Percentiles rank a stretch among this genome's conserved stretches.
Conservation (phyloP, 1,140 invertebrate species). For the Drosophila cardini region DNA sequence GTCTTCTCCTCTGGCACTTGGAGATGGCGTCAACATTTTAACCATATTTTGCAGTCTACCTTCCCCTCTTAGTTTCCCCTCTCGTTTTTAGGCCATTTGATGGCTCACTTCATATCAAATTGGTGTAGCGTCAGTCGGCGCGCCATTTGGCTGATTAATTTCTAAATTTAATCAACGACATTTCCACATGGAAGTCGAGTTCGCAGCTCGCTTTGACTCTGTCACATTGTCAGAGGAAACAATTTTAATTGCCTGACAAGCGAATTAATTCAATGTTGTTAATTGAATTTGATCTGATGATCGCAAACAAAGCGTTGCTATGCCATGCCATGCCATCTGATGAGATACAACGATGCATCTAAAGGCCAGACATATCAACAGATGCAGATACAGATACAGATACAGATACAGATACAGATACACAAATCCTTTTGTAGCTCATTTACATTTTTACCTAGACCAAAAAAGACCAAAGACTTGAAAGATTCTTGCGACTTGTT, state of each 20-base stretch:
- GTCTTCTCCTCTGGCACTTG: slow-evolving; percentile 32
- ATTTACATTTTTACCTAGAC: slow-evolving; percentile 67
- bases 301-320: slow-evolving; percentile 48
- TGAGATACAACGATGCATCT: slow-evolving; percentile 8
- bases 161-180: slow-evolving; percentile 81
- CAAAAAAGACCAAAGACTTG: slow-evolving; percentile 19
- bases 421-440: slow-evolving; percentile 42
- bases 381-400: slow-evolving; percentile 8
- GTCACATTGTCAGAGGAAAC: slow-evolving; percentile 42
- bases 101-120: slow-evolving; percentile 72
- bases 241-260: slow-evolving; percentile 84
- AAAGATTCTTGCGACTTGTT: slow-evolving; percentile 35
- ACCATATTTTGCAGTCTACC: slow-evolving; percentile 30
- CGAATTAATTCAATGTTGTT: slow-evolving; percentile 84
- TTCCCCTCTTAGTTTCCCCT: not conserved
- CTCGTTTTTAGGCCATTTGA: slow-evolving; percentile 51
- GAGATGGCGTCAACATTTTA: slow-evolving; percentile 56
- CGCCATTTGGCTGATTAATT: slow-evolving; percentile 75
- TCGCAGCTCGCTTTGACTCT: slow-evolving; percentile 22
- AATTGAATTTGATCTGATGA: slow-evolving; percentile 83
- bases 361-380: slow-evolving; percentile 41
- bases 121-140: slow-evolving; percentile 46
- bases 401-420: slow-evolving; percentile 19
- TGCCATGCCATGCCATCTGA: slow-evolving; percentile 21
- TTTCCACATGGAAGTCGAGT: slow-evolving; percentile 54